phyloP scores from a whole-genome alignment of 2,797 vertebrate genomes.

The Lepilemur septentrionalis region DNA sequence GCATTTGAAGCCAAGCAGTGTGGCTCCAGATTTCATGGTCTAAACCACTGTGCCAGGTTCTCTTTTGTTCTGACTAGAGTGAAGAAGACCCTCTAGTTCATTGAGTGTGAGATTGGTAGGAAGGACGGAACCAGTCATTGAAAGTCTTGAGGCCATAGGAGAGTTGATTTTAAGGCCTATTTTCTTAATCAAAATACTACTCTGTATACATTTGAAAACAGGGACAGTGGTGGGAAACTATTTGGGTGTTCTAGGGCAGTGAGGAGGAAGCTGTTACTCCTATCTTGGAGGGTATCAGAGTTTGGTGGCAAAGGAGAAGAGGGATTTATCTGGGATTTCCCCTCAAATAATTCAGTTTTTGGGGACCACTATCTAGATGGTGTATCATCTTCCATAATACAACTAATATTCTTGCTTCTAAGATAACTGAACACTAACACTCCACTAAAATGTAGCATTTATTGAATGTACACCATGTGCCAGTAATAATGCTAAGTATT shows the following conservation, averaged over 20 bases:
- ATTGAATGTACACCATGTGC: background rate
- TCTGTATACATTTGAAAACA: background rate
- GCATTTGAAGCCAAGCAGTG: background rate
- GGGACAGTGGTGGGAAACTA: background rate
- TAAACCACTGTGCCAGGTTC: background rate
- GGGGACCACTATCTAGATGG: background rate
- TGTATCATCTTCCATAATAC: background rate
- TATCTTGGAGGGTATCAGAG: background rate
- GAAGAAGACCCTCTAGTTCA: background rate
- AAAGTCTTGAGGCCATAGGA: background rate
- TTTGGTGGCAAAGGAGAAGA: background rate
- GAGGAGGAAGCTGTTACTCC: background rate
- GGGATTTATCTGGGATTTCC: background rate
- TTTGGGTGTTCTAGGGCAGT: background rate
- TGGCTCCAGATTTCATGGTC: background rate
- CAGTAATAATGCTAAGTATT: background rate
- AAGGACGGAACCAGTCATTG: background rate
- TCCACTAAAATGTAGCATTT: background rate
- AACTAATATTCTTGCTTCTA: background rate
- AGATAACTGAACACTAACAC: background rate
- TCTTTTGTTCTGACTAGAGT: background rate
- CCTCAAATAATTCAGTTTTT: background rate
- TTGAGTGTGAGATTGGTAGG: background rate
- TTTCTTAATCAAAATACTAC: background rate
- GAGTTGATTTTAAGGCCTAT: background rate